phyloP scores from a whole-genome alignment of 2,888 invertebrate species.

The Drosophila pseudotalamancana region DNA sequence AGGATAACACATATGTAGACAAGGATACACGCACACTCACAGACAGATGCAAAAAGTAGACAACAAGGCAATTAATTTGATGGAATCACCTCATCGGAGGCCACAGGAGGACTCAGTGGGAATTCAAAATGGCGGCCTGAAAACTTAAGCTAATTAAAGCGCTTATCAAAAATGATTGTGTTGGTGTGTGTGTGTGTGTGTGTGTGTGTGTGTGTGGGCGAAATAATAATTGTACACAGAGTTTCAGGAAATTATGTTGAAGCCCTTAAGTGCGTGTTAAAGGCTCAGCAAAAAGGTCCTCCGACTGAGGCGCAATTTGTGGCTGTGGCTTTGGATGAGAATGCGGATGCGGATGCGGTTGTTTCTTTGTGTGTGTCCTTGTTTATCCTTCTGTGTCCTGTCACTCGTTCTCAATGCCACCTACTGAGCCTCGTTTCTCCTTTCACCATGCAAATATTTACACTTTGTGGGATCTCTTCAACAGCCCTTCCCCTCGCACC shows the following conservation, averaged over 20 bases:
- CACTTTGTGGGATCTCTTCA: slow-evolving; percentile 30
- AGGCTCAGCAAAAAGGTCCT: slow-evolving; percentile 18
- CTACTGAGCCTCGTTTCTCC: neutral
- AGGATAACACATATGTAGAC: slow-evolving; percentile 15
- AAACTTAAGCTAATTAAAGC: slow-evolving; percentile 68
- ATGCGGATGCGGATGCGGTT: slow-evolving; percentile 10
- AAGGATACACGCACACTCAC: slow-evolving; percentile 1
- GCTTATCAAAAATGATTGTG: slow-evolving; percentile 35
- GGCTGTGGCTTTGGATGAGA: slow-evolving; percentile 12
- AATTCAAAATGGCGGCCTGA: slow-evolving; percentile 43
- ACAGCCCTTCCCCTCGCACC: neutral
- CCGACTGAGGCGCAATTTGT: neutral
- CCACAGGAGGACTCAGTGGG: slow-evolving; percentile 19
- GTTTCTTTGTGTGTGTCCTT: slow-evolving; percentile 11
- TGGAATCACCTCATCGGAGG: slow-evolving; percentile 50
- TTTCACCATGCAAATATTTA: slow-evolving; percentile 58
- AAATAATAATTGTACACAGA: slow-evolving; percentile 53
- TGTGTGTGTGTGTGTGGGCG: neutral
- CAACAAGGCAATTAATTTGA: slow-evolving; percentile 63
- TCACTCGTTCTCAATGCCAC: slow-evolving; percentile 15
- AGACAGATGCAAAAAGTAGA: neutral
- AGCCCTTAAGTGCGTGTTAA: slow-evolving; percentile 52
- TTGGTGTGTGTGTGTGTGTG: slow-evolving; percentile 4
- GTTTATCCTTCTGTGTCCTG: slow-evolving; percentile 23
- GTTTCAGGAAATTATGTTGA: slow-evolving; percentile 48